A percentile compares a stretch with the other conserved stretches of the same genome.
phyloP scores from a whole-genome alignment of 2,888 invertebrate genomes.

The Blastobasis adustella region DNA sequence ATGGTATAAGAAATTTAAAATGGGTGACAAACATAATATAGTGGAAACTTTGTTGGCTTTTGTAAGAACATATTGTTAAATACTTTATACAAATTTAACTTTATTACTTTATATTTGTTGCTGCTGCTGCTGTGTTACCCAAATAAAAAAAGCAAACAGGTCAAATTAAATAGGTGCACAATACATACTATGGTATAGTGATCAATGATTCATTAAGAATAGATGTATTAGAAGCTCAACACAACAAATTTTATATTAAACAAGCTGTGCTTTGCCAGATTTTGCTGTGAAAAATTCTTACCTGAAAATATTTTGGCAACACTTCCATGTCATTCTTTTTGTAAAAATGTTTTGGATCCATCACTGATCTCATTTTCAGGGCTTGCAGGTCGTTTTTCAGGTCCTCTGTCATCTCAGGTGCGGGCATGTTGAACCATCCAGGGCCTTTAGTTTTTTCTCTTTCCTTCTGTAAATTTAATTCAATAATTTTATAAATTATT shows the following conservation, averaged over 20 bases:
- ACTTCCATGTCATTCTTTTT: slow-evolving; percentile 92
- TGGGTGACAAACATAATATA: no score
- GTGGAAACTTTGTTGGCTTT: no score
- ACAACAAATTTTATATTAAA: not conserved
- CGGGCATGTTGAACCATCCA: slow-evolving; percentile 92
- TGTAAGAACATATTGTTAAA: no score
- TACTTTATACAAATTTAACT: no score
- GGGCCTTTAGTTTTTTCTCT: slow-evolving; percentile 87
- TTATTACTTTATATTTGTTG: no score
- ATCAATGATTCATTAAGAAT: not conserved
- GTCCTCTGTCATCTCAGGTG: slow-evolving; percentile 92
- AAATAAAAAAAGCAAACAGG: no score
- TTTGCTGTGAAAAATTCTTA: slow-evolving; percentile 37
- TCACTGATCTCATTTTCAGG: slow-evolving; percentile 92
- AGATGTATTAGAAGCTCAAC: no score
- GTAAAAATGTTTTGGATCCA: slow-evolving; percentile 96
- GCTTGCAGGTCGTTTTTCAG: slow-evolving; percentile 90
- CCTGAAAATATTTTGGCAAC: slow-evolving; percentile 95
- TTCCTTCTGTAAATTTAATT: slow-evolving; percentile 73
- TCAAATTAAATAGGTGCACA: no score
- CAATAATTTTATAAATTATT: no score
- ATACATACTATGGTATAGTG: not conserved
- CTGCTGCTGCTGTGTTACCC: no score
- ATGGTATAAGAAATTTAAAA: no score
- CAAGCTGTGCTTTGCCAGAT: not conserved